phyloP scores from a whole-genome alignment of 2,797 vertebrate genomes.

The Choloepus didactylus region DNA sequence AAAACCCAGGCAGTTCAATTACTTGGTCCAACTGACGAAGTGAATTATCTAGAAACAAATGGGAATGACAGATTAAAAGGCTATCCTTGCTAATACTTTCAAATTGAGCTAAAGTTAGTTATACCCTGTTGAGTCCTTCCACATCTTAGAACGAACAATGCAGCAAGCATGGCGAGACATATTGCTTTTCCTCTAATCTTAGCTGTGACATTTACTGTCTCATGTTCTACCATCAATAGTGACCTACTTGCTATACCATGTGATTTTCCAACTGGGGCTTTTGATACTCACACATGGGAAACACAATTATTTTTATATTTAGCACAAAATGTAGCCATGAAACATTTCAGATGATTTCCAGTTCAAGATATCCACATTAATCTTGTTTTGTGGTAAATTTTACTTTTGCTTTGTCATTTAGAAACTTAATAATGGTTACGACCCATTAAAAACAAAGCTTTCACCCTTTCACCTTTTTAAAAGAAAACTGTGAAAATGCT shows the following conservation, averaged over 20 bases:
- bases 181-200: conserved; percentile 80
- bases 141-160: not conserved
- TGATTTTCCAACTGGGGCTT: conserved; percentile 76
- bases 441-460: conserved; percentile 67
- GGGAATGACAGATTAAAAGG: conserved; percentile 55
- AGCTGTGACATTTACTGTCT: conserved; percentile 73
- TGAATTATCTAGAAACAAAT: conserved; percentile 65
- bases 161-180: conserved; percentile 55
- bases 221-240: conserved; percentile 73
- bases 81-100: conserved; percentile 70
- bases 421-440: conserved; percentile 54
- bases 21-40: conserved; percentile 65
- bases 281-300: conserved; percentile 81
- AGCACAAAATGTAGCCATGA: conserved; percentile 74
- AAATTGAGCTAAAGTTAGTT: conserved; percentile 74
- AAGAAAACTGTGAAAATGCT: conserved; percentile 25
- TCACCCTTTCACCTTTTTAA: not conserved
- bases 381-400: conserved; percentile 49
- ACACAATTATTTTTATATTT: conserved; percentile 80
- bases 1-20: conserved; percentile 61
- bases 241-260: conserved; percentile 64
- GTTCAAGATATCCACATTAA: conserved; percentile 40
- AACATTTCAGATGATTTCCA: conserved; percentile 65
- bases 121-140: conserved; percentile 36
- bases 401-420: conserved; percentile 58